phyloP scores from a whole-genome alignment of 2,797 vertebrate genomes.

The Fringilla coelebs region DNA sequence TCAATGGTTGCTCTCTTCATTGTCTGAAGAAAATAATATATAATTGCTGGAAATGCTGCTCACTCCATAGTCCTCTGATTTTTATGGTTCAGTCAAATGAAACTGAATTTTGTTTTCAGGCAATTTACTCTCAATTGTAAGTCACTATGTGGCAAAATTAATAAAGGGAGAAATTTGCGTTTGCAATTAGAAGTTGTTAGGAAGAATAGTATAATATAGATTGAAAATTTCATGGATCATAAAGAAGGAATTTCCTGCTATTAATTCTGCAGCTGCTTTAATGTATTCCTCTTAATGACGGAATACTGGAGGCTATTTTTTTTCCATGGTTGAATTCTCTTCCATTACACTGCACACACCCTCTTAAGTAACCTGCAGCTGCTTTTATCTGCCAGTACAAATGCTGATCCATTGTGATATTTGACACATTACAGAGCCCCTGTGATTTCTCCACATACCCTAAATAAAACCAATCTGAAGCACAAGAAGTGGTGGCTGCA shows the following conservation, averaged over 20 bases:
- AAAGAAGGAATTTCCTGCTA: constrained; percentile 48
- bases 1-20: neutral
- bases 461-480: neutral
- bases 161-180: neutral
- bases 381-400: constrained; percentile 16
- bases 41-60: neutral
- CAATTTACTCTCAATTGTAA: neutral
- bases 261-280: constrained; percentile 49
- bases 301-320: constrained; percentile 31
- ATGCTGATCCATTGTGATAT: neutral
- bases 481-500: neutral
- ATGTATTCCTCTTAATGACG: constrained; percentile 31
- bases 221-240: constrained; percentile 38
- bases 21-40: neutral
- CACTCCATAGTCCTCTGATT: neutral
- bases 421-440: neutral
- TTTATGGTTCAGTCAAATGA: neutral
- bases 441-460: neutral
- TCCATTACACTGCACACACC: constrained; percentile 38
- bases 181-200: neutral
- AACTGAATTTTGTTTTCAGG: neutral
- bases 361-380: constrained; percentile 42
- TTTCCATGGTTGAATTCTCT: constrained; percentile 48
- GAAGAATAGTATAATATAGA: constrained; percentile 5
- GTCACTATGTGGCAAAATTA: neutral